These are phyloP conservation scores for Sesia bembeciformis DNA, from an alignment of 2,888 invertebrate genomes.

Conservation along the genomic window DNA sequence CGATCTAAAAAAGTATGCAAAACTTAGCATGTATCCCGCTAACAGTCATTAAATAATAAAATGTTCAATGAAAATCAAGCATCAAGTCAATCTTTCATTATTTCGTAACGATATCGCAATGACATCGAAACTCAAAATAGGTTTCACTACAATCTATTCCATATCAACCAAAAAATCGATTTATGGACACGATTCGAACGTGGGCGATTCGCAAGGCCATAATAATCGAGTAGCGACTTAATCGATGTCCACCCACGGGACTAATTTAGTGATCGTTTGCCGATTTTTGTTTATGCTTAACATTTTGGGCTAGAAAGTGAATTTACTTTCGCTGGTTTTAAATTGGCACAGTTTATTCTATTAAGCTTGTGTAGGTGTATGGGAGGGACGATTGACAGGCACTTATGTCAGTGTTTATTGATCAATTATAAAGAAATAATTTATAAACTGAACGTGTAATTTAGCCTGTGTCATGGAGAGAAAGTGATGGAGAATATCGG, in stretches of 20 bases:
- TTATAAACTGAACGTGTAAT: neutral
- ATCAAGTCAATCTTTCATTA: no score
- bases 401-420: neutral
- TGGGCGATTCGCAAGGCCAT: conserved; percentile 10
- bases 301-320: conserved; percentile 45
- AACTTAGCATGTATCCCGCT: no score
- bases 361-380: neutral
- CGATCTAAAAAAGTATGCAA: no score
- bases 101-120: no score
- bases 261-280: neutral
- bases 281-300: conserved; percentile 1
- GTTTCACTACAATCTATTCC: no score
- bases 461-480: neutral
- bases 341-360: conserved; percentile 10
- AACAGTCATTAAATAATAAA: no score
- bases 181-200: neutral
- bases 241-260: conserved; percentile 1
- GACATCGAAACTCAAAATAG: no score
- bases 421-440: neutral
- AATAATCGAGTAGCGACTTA: neutral
- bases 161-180: neutral
- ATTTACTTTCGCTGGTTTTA: conserved; percentile 44
- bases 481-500: neutral
- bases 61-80: no score
- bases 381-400: conserved; percentile 3